These are phyloP conservation scores for Muscina levida DNA, from an alignment of 2,888 invertebrate species.

Conservation along the genomic window DNA sequence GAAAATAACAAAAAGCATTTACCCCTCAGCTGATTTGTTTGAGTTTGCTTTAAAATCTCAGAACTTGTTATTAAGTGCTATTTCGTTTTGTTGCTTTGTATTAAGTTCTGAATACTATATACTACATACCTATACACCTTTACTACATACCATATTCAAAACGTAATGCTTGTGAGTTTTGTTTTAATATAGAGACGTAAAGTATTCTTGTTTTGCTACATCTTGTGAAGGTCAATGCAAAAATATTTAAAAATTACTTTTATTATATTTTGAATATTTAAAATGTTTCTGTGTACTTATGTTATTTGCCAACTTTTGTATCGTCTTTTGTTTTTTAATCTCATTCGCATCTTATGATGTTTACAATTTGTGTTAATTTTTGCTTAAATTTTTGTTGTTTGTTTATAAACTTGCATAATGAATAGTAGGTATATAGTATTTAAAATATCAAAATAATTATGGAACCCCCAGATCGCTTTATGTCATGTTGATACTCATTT, in stretches of 20 bases:
- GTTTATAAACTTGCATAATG: too few species aligned
- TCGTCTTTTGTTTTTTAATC: too few species aligned
- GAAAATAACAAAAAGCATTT: too few species aligned
- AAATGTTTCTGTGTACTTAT: not conserved
- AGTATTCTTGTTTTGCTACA: not conserved
- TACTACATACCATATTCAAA: not conserved
- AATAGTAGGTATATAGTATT: too few species aligned
- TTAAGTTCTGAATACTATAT: not conserved
- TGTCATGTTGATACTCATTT: not conserved
- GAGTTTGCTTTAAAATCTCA: not conserved
- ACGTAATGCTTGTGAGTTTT: not conserved
- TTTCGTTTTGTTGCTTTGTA: not conserved
- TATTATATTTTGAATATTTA: not conserved
- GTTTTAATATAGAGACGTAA: not conserved
- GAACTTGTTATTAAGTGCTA: not conserved
- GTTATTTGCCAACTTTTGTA: too few species aligned
- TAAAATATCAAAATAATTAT: not conserved
- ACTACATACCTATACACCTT: not conserved
- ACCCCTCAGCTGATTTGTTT: not conserved
- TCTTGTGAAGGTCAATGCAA: constrained; percentile 25
- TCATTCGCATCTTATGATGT: too few species aligned
- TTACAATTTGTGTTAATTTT: too few species aligned
- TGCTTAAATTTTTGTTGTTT: too few species aligned
- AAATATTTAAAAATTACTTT: not conserved
- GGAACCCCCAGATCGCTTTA: not conserved